phyloP scores from a whole-genome alignment of 2,797 vertebrate genomes.

The Pseudochirops corinnae region DNA sequence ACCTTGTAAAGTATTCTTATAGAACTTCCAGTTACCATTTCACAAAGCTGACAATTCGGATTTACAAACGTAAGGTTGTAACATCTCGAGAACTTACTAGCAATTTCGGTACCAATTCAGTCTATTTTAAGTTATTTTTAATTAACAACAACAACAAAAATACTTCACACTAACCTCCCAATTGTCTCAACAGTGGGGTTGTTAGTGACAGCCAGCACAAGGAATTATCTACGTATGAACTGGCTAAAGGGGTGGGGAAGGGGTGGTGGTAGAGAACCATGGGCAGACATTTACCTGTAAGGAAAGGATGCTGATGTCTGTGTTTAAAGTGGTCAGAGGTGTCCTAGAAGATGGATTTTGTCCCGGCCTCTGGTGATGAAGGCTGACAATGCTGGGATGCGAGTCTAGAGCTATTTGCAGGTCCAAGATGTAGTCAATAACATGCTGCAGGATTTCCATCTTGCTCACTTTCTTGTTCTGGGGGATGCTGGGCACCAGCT shows the following conservation, averaged over 20 bases:
- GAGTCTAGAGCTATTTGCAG: conserved; percentile 99
- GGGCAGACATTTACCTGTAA: conserved; percentile 91
- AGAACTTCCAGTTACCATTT: background rate
- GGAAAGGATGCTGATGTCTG: conserved; percentile 98
- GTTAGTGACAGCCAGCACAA: background rate
- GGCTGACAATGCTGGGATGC: conserved; percentile 92
- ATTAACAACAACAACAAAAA: conserved; percentile 10
- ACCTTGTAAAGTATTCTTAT: background rate
- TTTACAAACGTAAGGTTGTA: background rate
- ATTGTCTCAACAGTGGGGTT: conserved; percentile 12
- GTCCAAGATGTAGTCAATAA: conserved; percentile 99
- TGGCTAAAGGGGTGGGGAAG: background rate
- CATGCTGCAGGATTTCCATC: conserved; percentile 99
- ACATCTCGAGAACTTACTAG: conserved; percentile 48
- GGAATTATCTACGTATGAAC: fast-evolving
- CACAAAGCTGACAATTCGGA: background rate
- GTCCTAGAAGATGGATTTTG: conserved; percentile 89
- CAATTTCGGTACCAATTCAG: conserved; percentile 3
- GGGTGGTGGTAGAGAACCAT: background rate
- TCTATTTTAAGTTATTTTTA: background rate
- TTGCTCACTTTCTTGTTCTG: conserved; percentile 99
- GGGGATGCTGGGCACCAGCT: conserved; percentile 99
- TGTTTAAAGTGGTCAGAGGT: conserved; percentile 97
- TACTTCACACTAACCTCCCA: conserved; percentile 10
- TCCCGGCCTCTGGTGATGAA: conserved; percentile 89